Evolutionary conservation across 2,113 vertebrate genomes (phyloP).

Genomic region (Bubalus kerabau): DNA sequence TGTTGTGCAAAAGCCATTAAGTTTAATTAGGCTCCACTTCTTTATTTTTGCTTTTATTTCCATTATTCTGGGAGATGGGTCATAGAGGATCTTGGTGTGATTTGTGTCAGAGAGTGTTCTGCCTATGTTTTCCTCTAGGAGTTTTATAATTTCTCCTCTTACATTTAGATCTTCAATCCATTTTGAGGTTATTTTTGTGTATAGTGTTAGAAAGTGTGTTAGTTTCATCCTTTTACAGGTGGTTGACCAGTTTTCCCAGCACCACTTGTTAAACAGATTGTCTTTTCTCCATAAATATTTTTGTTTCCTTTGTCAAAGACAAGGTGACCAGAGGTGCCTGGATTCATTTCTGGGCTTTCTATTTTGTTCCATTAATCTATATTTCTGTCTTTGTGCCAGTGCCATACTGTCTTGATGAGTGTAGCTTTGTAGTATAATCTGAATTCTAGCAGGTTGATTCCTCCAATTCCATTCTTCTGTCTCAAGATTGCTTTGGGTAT

Average conservation of each 20-base stretch:
- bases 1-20: neutral
- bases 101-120: neutral
- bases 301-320: neutral
- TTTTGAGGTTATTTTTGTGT: neutral
- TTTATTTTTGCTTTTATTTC: neutral
- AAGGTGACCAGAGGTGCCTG: neutral
- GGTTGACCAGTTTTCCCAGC: neutral
- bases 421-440: neutral
- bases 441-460: neutral
- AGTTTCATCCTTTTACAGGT: neutral
- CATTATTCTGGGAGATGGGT: neutral
- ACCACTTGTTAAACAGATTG: neutral
- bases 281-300: neutral
- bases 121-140: neutral
- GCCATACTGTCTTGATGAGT: neutral
- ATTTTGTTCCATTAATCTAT: neutral
- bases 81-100: neutral
- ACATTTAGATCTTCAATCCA: neutral
- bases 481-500: neutral
- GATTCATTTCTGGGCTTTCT: neutral
- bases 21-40: neutral
- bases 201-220: neutral
- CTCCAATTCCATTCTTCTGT: neutral
- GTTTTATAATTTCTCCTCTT: neutral
- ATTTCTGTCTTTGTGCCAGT: neutral